Evolutionary conservation across 2,797 vertebrate genomes (phyloP).

Genomic region (Microctenopoma steveboyesi): DNA sequence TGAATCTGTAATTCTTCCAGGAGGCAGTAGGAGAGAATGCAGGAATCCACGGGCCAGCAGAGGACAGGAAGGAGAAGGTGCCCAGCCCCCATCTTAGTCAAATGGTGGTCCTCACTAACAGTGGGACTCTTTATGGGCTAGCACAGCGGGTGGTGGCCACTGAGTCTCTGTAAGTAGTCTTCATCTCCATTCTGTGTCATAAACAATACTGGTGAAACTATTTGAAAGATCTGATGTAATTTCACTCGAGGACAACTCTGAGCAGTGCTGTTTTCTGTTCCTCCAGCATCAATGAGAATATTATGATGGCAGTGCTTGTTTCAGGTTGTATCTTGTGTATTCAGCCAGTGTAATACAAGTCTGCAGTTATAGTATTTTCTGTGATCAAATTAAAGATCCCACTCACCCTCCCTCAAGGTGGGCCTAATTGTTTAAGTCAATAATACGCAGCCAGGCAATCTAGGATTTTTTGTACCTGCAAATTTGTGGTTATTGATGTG

Average conservation of each 20-base stretch:
- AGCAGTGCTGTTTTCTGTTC: not conserved
- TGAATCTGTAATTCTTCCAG: conserved; percentile 70
- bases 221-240: not conserved
- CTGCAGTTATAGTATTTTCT: conserved; percentile 22
- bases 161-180: conserved; percentile 92
- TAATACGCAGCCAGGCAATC: not conserved
- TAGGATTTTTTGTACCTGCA: not conserved
- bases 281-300: not conserved
- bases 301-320: not conserved
- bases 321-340: not conserved
- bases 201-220: too few species aligned
- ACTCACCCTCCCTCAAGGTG: conserved; percentile 16
- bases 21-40: conserved; percentile 86
- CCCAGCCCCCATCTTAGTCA: conserved; percentile 97
- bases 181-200: not conserved
- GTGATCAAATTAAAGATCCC: conserved; percentile 28
- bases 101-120: conserved; percentile 90
- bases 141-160: conserved; percentile 97
- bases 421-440: conserved; percentile 24
- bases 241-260: not conserved
- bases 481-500: not conserved
- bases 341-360: not conserved
- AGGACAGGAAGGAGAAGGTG: conserved; percentile 97
- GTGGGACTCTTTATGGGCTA: conserved; percentile 90
- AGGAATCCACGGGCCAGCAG: conserved; percentile 84